Conservation (phyloP, 2,888 invertebrate species). For the Cerceris ruficornis region DNA sequence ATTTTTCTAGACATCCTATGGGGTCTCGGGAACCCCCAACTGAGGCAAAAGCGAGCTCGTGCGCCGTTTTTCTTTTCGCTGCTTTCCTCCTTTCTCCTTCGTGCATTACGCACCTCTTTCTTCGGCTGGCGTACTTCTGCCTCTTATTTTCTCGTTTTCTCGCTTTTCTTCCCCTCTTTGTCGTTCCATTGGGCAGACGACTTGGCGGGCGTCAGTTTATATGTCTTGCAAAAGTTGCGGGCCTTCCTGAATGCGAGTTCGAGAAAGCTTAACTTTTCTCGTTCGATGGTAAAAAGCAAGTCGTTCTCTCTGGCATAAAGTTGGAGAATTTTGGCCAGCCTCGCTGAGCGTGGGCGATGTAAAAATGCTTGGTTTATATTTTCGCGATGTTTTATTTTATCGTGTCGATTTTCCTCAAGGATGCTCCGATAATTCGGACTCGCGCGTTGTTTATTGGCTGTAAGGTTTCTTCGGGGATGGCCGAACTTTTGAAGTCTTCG, state of each 20-base stretch:
- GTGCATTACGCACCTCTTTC: constrained; percentile 15
- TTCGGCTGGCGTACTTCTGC: background rate
- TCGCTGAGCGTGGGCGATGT: too few species aligned
- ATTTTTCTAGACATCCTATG: constrained; percentile 27
- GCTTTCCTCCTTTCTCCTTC: background rate
- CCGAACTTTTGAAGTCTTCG: too few species aligned
- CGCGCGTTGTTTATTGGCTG: too few species aligned
- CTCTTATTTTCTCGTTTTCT: constrained; percentile 24
- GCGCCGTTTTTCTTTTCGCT: constrained; percentile 11
- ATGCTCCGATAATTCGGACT: too few species aligned
- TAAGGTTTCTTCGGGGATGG: too few species aligned
- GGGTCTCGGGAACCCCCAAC: constrained; percentile 52
- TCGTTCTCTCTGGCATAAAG: constrained; percentile 11
- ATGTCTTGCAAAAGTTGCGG: constrained; percentile 38
- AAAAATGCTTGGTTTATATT: too few species aligned
- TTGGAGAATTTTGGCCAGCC: constrained; percentile 22
- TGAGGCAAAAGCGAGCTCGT: constrained; percentile 42
- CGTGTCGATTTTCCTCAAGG: too few species aligned
- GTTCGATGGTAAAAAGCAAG: background rate
- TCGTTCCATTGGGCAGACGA: constrained; percentile 38
- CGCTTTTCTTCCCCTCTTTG: constrained; percentile 13
- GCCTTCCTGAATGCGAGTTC: constrained; percentile 16
- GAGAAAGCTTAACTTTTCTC: background rate
- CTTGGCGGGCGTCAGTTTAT: constrained; percentile 57
- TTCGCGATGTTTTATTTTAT: too few species aligned